Evolutionary conservation across 30 jellyfish, hydroid and myxozoan genomes (phyloP), one percentile per base, ranked within the genome.

Genomic region (Pelagia noctiluca): DNA sequence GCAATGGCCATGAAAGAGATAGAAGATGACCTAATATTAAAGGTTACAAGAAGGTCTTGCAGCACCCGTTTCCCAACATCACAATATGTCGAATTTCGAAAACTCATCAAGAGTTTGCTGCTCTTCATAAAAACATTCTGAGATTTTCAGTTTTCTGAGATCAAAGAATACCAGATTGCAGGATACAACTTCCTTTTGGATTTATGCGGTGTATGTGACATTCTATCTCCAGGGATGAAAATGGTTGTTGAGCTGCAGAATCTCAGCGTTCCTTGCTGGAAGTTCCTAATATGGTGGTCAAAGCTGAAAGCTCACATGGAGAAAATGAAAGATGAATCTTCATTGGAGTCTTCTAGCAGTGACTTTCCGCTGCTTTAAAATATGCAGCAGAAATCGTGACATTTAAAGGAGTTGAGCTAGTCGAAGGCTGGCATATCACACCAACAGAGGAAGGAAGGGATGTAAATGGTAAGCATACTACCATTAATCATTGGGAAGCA

Each of bases 221-320:
- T 31, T 13, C 16, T 42, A 42, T 42, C 12, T 42, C 57, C 57
- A 5, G 8, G 8, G 57, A 42, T 42, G 57, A 42, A 42, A 16
- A 42, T 42, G 78, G 8, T 65, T 13, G 78, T 65, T 10, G 57
- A 21, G 29, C 78, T 65, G 7, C 78, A 22, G 7, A 63, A 10
- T 28, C 22, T 65, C 29, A 65, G 78, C 29, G 57, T 65, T 65
- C 61, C 78, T 21, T 65, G 57, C 57, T 42, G 57, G 57, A 42
- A 42, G 57, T 8, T 42, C 12, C 12, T 42, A 16, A 42, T 16
- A 5, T 42, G 57, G 57, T 42, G 57, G 57, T 16, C 57, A 5
- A 16, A 16, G 8, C 16, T 42, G 57, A 7, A 5, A 16, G 57
- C 57, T 42, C 57, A 42, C 16, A 42, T 42, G 16, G 16, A 42